Evolutionary conservation across 1,140 invertebrate species (phyloP).

Genomic region (Heliconius congener): DNA sequence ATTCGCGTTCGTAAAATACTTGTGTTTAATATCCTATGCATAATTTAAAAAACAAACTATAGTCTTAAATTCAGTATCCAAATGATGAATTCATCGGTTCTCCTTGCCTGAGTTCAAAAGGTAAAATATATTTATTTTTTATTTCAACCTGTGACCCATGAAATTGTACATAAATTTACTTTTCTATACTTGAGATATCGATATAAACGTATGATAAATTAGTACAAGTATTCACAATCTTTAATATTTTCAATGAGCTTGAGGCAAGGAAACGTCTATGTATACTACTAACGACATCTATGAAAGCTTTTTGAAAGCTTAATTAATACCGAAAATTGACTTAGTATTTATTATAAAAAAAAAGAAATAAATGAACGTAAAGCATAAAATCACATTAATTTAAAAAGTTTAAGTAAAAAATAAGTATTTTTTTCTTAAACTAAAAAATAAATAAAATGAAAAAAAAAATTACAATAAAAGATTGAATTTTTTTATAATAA

Average conservation of each 20-base stretch:
- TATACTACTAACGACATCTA: constrained; percentile 32
- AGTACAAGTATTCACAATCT: background rate
- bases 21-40: too few species aligned
- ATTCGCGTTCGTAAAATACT: too few species aligned
- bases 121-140: background rate
- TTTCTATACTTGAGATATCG: background rate
- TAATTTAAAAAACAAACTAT: too few species aligned
- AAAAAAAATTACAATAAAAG: too few species aligned
- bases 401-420: too few species aligned
- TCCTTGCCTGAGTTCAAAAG: too few species aligned
- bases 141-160: background rate
- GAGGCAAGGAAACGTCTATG: background rate
- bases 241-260: background rate
- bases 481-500: too few species aligned
- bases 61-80: too few species aligned
- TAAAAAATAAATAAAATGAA: too few species aligned
- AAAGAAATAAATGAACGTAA: background rate
- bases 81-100: too few species aligned
- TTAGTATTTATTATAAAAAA: background rate
- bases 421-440: too few species aligned
- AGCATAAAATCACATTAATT: too few species aligned
- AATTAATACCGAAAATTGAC: background rate
- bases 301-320: constrained; percentile 13
- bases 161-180: background rate
- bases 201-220: background rate